A percentile compares a stretch with the other conserved stretches of the same genome.
phyloP scores from a whole-genome alignment of 2,113 vertebrate genomes.

The Hippoglossus stenolepis region DNA sequence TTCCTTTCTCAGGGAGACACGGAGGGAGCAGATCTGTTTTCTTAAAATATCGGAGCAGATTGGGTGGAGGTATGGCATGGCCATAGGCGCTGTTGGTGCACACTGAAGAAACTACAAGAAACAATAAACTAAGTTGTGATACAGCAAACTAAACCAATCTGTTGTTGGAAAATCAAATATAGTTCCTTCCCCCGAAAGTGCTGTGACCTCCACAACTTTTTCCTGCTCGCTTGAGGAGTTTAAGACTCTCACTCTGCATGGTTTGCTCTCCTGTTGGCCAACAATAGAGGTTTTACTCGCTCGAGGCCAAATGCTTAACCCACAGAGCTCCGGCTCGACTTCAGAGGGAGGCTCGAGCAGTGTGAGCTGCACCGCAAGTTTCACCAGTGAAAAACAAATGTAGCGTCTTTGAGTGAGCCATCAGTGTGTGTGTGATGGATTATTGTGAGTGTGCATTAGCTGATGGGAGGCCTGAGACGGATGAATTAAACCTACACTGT shows the following conservation, averaged over 20 bases:
- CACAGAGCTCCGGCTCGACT: conserved; percentile 26
- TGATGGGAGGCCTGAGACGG: conserved; percentile 36
- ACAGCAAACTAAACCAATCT: conserved; percentile 3
- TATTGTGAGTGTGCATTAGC: conserved; percentile 24
- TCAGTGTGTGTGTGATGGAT: conserved; percentile 31
- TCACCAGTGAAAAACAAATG: conserved; percentile 14
- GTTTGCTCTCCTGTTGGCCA: conserved; percentile 2
- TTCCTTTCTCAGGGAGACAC: conserved; percentile 29
- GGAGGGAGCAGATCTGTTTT: conserved; percentile 22
- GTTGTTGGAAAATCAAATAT: background rate
- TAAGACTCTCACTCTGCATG: conserved; percentile 27
- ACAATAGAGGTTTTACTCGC: conserved; percentile 44
- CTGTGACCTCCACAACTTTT: conserved; percentile 49
- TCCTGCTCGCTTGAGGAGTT: conserved; percentile 30
- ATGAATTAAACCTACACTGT: conserved; percentile 27
- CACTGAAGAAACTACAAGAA: conserved; percentile 9
- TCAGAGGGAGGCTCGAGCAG: conserved; percentile 28
- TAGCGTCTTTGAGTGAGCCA: conserved; percentile 11
- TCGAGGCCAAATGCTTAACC: conserved; percentile 14
- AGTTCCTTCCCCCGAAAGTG: conserved; percentile 14
- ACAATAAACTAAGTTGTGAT: conserved; percentile 17
- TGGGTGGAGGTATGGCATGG: conserved; percentile 21
- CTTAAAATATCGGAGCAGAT: conserved; percentile 47
- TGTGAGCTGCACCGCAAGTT: conserved; percentile 10
- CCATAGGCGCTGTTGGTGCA: conserved; percentile 18